Evolutionary conservation across 1,140 invertebrate genomes (phyloP).

Genomic region (Steinernema khuongi): DNA sequence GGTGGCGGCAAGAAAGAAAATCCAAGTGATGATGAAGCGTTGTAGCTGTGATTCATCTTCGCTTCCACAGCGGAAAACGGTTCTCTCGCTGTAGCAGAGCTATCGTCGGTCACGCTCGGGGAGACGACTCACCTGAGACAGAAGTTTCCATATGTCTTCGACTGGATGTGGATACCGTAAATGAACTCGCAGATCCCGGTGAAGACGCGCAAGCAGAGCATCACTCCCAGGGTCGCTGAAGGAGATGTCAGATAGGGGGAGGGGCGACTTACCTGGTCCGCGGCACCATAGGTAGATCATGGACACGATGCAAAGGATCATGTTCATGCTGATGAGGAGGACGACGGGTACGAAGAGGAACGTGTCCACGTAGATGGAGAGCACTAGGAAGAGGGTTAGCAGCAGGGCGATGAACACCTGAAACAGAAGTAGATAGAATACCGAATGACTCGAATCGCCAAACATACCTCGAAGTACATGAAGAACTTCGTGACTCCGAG

Average conservation of each 20-base stretch:
- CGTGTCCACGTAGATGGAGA: background rate
- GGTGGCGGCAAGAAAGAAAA: background rate
- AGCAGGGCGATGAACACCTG: background rate
- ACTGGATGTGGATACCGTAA: background rate
- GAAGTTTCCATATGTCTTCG: background rate
- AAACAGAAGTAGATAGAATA: background rate
- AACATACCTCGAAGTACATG: slow-evolving; percentile 8
- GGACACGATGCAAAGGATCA: background rate
- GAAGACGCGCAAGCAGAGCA: background rate
- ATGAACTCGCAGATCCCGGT: background rate
- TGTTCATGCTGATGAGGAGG: background rate
- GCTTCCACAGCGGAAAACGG: background rate
- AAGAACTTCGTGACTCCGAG: background rate
- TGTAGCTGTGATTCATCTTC: background rate
- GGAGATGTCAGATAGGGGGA: background rate
- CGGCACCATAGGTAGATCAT: background rate
- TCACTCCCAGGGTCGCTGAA: background rate
- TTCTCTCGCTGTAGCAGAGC: background rate
- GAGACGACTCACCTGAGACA: background rate
- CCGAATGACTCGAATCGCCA: background rate
- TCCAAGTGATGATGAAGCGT: background rate
- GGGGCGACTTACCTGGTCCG: background rate
- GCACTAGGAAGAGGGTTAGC: no score
- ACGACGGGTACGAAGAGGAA: background rate
- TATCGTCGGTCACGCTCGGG: background rate